phyloP scores from a whole-genome alignment of 2,888 invertebrate genomes.

The Labia minor region DNA sequence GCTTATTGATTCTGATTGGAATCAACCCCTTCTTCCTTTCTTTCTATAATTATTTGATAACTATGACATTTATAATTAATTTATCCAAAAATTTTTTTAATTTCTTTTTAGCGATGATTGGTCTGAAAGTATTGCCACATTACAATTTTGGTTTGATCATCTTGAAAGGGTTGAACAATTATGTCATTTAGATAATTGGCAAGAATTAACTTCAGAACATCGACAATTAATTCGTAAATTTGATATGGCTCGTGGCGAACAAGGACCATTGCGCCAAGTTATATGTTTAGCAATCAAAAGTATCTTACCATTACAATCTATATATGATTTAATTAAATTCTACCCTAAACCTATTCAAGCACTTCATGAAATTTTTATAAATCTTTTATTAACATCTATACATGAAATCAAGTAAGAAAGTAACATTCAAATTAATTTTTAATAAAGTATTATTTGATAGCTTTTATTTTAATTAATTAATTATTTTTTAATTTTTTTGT shows the following conservation, averaged over 20 bases:
- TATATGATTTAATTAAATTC: slow-evolving; percentile 17
- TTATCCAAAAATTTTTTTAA: too few relatives aligned
- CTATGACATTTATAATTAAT: too few relatives aligned
- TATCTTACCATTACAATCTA: slow-evolving; percentile 16
- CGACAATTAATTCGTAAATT: slow-evolving; percentile 1
- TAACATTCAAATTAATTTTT: too few relatives aligned
- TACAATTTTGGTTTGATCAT: slow-evolving; percentile 25
- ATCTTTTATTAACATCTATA: slow-evolving; percentile 19
- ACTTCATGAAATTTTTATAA: slow-evolving; percentile 18
- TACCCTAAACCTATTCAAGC: slow-evolving; percentile 17
- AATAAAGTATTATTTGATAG: background rate
- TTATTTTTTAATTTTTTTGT: background rate
- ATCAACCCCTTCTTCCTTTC: too few relatives aligned
- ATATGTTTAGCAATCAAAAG: slow-evolving; percentile 21
- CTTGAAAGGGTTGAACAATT: slow-evolving; percentile 20
- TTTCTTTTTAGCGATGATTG: slow-evolving; percentile 23
- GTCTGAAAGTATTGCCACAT: slow-evolving; percentile 21
- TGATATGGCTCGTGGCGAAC: slow-evolving; percentile 23
- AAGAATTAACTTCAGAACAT: background rate
- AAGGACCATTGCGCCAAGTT: slow-evolving; percentile 16
- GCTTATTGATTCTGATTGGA: too few relatives aligned
- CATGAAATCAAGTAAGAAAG: slow-evolving; percentile 17
- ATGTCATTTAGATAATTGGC: background rate
- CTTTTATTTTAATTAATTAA: background rate
- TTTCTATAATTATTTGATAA: too few relatives aligned